These are phyloP conservation scores for Campopleginae sp. DNA, from an alignment of 2,888 invertebrate genomes.

Conservation along the genomic window DNA sequence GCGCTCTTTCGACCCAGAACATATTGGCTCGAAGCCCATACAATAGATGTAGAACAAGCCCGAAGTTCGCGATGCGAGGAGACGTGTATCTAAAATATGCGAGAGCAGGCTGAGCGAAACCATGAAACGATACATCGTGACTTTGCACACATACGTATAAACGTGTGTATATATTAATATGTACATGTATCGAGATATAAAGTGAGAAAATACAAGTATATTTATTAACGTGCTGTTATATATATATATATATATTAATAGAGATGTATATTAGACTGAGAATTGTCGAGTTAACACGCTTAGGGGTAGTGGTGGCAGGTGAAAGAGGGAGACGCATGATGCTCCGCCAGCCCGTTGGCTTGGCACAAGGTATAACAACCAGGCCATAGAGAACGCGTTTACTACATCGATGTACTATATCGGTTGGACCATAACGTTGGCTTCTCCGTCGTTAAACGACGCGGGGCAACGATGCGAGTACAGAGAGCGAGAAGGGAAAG, in stretches of 20 bases:
- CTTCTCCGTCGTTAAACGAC: slow-evolving; percentile 69
- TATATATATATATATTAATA: background rate
- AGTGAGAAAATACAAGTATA: slow-evolving; percentile 1
- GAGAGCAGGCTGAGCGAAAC: slow-evolving; percentile 30
- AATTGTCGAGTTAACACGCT: slow-evolving; percentile 56
- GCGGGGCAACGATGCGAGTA: slow-evolving; percentile 68
- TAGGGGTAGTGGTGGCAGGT: slow-evolving; percentile 54
- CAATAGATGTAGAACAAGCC: slow-evolving; percentile 7
- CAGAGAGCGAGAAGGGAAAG: slow-evolving; percentile 34
- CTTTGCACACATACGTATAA: background rate
- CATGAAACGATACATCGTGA: slow-evolving; percentile 39
- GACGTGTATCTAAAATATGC: slow-evolving; percentile 13
- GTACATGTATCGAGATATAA: too few relatives aligned
- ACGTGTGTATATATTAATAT: slow-evolving; percentile 31
- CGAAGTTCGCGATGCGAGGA: background rate
- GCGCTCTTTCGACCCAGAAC: slow-evolving; percentile 13
- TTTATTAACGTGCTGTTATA: background rate
- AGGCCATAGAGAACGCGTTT: slow-evolving; percentile 36
- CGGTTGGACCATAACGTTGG: slow-evolving; percentile 56
- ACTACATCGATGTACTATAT: slow-evolving; percentile 41
- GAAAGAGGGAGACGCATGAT: slow-evolving; percentile 47
- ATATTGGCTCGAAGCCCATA: slow-evolving; percentile 11
- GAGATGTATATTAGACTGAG: background rate
- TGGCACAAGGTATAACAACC: slow-evolving; percentile 27
- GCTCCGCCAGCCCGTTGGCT: slow-evolving; percentile 19